Base-by-base conservation (phyloP, 2,113 vertebrate genomes). In the Rana temporaria region DNA sequence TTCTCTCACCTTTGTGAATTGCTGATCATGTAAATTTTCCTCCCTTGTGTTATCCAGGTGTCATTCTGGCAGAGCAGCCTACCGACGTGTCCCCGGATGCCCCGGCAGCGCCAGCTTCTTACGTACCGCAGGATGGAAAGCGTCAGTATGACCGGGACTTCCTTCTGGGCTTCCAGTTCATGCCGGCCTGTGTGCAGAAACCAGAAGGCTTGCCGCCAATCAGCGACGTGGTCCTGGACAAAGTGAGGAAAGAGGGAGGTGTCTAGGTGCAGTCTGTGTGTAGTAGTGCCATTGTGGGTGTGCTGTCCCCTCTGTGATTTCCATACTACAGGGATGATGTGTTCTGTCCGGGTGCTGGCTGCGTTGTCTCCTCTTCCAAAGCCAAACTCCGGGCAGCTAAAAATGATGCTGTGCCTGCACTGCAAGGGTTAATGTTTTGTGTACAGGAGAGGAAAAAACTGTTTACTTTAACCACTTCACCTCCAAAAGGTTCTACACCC, bases 161-260 rank as follows among this genome's bases (percentile, higher is more conserved):
- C 91, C 90, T 99, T 24, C 88, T 99, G 84, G 93, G 96, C 67
- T 96, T 98, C 88, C 98, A 99, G 92, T 99, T 95, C 89, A 96
- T 96, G 95, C 94, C 96, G 0, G 96, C 96, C 60, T 99, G 97
- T 55, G 85, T 96, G 74, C 97, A 96, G 85, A 99, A 96, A 75
- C 98, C 98, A 0, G 97, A 99, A 84, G 97, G 98, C 7, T 91
- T 99, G 68, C 98, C 98, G 38, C 95, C 95, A 9, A 99, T 99
- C 88, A 98, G 96, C 0, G 98, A 99, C 0, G 98, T 99, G 86
- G 97, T 99, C 89, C 95, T 99, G 17, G 98, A 99, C 90, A 99
- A 99, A 94, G 97, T 98, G 86, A 87, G 91, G 68, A 85, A 85
- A 78, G 85, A 86, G 80, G 87, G 65, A 79, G 77, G 52, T 68